Evolutionary conservation across 2,888 invertebrate species (phyloP).

Genomic region (Eupithecia centaureata): DNA sequence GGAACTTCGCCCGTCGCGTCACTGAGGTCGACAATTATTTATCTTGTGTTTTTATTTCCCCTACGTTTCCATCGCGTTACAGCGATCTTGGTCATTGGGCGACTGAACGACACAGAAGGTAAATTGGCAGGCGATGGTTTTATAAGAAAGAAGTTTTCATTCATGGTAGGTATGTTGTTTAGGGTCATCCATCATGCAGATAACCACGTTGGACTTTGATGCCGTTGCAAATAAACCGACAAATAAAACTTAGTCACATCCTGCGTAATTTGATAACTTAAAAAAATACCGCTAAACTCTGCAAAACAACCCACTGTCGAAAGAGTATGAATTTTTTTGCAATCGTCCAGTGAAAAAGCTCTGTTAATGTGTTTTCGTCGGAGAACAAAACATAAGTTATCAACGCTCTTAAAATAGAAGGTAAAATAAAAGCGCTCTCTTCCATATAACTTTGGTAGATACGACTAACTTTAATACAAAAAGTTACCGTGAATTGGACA

Average conservation of each 20-base stretch:
- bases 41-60: too few relatives aligned
- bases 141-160: not conserved
- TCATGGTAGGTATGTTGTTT: not conserved
- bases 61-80: too few relatives aligned
- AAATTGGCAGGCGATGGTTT: not conserved
- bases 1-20: too few relatives aligned
- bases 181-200: not conserved
- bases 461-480: constrained; percentile 10
- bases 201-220: not conserved
- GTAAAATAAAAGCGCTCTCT: constrained; percentile 33
- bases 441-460: constrained; percentile 26
- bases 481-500: constrained; percentile 7
- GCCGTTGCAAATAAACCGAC: not conserved
- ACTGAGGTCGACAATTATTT: too few relatives aligned
- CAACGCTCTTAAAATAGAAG: constrained; percentile 26
- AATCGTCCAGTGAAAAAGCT: not conserved
- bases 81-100: too few relatives aligned
- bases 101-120: too few relatives aligned
- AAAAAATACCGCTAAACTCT: not conserved
- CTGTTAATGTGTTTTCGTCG: not conserved
- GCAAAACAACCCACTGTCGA: not conserved
- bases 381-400: constrained; percentile 21
- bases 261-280: not conserved
- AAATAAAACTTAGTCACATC: constrained; percentile 1
- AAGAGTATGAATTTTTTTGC: not conserved